phyloP scores from a whole-genome alignment of 2,797 vertebrate genomes.

The Cottoperca gobio region DNA sequence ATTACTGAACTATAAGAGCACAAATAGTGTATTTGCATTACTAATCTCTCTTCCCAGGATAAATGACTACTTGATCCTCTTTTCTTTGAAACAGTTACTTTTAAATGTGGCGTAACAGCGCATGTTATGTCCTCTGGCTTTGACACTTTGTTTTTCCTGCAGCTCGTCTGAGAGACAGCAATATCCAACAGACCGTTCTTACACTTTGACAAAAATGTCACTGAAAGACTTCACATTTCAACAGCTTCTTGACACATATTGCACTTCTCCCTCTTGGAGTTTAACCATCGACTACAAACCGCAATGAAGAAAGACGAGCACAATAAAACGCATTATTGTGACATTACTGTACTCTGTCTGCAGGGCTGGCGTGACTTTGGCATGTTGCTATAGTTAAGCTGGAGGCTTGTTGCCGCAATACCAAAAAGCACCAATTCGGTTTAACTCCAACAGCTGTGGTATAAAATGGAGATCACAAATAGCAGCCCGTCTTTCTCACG shows the following conservation, averaged over 20 bases:
- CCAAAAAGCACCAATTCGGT: conserved; percentile 58
- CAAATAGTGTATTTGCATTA: conserved; percentile 7
- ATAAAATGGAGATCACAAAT: conserved; percentile 79
- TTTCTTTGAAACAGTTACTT: conserved; percentile 48
- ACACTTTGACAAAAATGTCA: conserved; percentile 13
- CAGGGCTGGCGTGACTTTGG: conserved; percentile 55
- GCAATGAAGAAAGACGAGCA: conserved; percentile 35
- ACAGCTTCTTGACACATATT: conserved; percentile 30
- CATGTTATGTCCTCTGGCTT: conserved; percentile 36
- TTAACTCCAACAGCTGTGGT: conserved; percentile 76
- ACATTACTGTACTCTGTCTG: conserved; percentile 40
- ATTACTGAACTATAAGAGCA: conserved; percentile 11
- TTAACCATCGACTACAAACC: conserved; percentile 36
- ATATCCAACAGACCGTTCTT: conserved; percentile 14
- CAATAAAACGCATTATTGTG: conserved; percentile 47
- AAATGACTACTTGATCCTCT: conserved; percentile 49
- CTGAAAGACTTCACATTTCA: conserved; percentile 4
- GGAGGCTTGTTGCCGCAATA: conserved; percentile 64
- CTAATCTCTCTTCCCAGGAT: conserved; percentile 15
- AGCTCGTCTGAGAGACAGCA: conserved; percentile 39
- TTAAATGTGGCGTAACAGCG: conserved; percentile 45
- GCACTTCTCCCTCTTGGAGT: conserved; percentile 24
- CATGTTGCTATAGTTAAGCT: conserved; percentile 69
- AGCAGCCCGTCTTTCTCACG: conserved; percentile 84
- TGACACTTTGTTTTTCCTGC: conserved; percentile 51